Percentiles rank a stretch among this genome's conserved stretches.
Evolutionary conservation across 2,888 invertebrate species (phyloP).

Genomic region (Rhyacophila evoluta): DNA sequence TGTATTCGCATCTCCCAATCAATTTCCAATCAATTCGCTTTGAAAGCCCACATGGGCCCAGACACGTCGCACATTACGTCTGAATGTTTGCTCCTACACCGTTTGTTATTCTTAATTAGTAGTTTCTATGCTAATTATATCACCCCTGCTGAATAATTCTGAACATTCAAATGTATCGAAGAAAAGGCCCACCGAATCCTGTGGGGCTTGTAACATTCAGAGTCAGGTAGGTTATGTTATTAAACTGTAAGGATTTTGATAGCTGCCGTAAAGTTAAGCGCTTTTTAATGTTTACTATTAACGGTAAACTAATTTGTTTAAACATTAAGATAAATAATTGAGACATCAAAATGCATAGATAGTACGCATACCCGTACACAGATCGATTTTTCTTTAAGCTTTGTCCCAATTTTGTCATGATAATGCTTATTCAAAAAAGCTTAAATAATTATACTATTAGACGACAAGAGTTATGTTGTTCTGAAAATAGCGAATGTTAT

Average conservation of each 20-base stretch:
- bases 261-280: not conserved
- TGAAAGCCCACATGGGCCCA: conserved; percentile 20
- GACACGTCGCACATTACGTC: conserved; percentile 2
- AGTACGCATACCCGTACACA: no score
- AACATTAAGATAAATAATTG: no score
- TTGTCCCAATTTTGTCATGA: no score
- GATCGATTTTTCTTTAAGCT: no score
- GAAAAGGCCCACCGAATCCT: conserved; percentile 27
- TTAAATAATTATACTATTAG: no score
- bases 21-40: conserved; percentile 13
- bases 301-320: no score
- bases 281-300: not conserved
- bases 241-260: not conserved
- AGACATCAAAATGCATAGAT: no score
- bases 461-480: no score
- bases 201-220: not conserved
- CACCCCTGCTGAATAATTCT: conserved; percentile 16
- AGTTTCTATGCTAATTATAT: conserved; percentile 53
- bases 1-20: not conserved
- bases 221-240: conserved; percentile 7
- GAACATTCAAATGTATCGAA: conserved; percentile 30
- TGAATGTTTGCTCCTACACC: conserved; percentile 12
- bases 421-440: no score
- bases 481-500: no score
- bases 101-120: conserved; percentile 52